Base-by-base conservation (phyloP, 2,888 invertebrate species). In the Meteorus colon region DNA sequence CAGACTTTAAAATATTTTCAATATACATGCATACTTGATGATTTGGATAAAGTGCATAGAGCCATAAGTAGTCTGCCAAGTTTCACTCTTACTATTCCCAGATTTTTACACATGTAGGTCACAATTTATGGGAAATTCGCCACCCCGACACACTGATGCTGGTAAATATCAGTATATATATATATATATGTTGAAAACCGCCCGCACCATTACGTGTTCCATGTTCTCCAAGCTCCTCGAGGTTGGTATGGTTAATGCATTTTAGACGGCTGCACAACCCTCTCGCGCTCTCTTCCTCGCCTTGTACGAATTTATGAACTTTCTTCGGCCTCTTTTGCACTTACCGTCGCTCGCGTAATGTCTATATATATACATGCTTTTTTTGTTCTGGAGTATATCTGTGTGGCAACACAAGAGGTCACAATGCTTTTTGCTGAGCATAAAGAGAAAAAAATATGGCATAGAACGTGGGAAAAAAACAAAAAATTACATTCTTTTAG, bases 221-320 rank as follows among this genome's bases (percentile, higher is more conserved):
- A 69, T 77, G 74, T 79, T 78, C 77, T 73, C 65, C 59, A 71
- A 77, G 75, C 79, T 78, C 75, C 73, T 68, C 55, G 19, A 55
- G 55, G 19, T 19, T 55, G 55, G 55, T 55, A 55, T 71, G 77
- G 73, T 78, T 78, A 79, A 82, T 79, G 80, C 79, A 80, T 79
- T 82, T 79, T 77, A 80, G 80, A 78, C 76, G 76, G 75, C 72
- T 73, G 77, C 76, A 76, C 74, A 34, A 67, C 60, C 72, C 70
- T 51, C 73, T 48, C 45, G 68, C 37, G 63, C 59, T 48, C 72
- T 65, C 51, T 27, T 45, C 45, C 63, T 34, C 45, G 62, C 31
- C 48, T 48, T 62, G 66, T 67, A 75, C 77, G 75, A 82, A 83
- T 83, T 82, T 82, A 82, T 81, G 81, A 77, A 79, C 78, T 81